Evolutionary conservation across 1,140 invertebrate genomes (phyloP).

Genomic region (Leptoteleia sp.): DNA sequence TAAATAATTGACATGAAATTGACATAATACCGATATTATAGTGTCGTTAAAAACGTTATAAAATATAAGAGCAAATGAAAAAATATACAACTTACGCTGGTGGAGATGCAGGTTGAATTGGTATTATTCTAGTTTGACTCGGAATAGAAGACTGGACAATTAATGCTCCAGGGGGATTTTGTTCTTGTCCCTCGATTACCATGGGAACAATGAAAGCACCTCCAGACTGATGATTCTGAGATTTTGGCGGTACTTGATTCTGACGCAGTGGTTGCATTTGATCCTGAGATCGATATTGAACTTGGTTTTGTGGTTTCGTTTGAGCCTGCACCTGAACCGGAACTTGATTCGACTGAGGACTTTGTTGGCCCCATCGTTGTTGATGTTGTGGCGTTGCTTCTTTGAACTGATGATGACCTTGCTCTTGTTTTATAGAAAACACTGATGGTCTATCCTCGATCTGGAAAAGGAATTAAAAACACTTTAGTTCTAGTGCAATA

Average conservation of each 20-base stretch:
- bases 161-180: too few relatives aligned
- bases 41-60: too few relatives aligned
- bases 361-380: conserved; percentile 76
- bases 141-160: too few relatives aligned
- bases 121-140: too few relatives aligned
- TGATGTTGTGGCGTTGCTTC: conserved; percentile 75
- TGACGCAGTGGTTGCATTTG: conserved; percentile 18
- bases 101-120: too few relatives aligned
- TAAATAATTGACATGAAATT: too few relatives aligned
- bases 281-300: conserved; percentile 28
- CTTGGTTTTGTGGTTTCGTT: conserved; percentile 14
- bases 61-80: conserved; percentile 10
- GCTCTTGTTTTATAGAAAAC: conserved; percentile 74
- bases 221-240: too few relatives aligned
- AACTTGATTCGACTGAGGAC: conserved; percentile 58
- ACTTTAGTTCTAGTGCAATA: too few relatives aligned
- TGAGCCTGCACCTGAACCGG: conserved; percentile 68
- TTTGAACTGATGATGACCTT: conserved; percentile 78
- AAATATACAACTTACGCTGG: too few relatives aligned
- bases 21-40: too few relatives aligned
- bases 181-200: too few relatives aligned
- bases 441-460: conserved; percentile 80
- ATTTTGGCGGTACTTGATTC: conserved; percentile 7
- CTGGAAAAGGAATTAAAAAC: conserved; percentile 60
- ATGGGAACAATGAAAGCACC: too few relatives aligned